Base-by-base conservation (phyloP, 2,797 vertebrate species). In the Podargus strigoides region DNA sequence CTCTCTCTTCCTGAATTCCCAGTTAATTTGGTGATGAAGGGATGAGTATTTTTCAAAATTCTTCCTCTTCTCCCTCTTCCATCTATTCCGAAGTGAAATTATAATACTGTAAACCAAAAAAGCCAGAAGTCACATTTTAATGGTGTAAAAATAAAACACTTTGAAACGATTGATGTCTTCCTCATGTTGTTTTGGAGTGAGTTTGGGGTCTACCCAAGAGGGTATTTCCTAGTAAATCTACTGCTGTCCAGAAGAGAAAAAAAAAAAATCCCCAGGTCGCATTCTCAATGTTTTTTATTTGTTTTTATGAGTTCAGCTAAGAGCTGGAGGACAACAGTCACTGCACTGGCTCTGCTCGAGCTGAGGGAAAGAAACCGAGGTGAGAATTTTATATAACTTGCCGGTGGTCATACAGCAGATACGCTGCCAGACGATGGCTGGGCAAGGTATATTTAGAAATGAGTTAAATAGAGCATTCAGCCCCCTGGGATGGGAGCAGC, bases 401-500 rank as follows among this genome's bases (percentile, higher is more conserved):
- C 87, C 89, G 0, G 7, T 87, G 85, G 95, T 87, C 92, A 89
- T 49, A 32, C 17, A 89, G 89, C 9, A 3, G 62, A 67, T 28
- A 52, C 0, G 0, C 58, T 23, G 56, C 78, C 68, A 85, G 85
- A 14, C 1, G 2, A 58, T 24, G 89, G 41, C 87, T 62, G 69
- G 56, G n/a, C 21, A 19, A 73, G 66, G 87, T 85, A 93, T 89
- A 91, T 93, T 95, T 84, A 95, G 91, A 91, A 81, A 83, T 55
- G 87, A 81, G 73, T 64, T 89, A 87, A 95, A 94, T 5, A 58
- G 92, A 95, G 79, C 62, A 0, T 93, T 91, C 87, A 73, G 69
- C 34, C 82, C 63, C 76, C 73, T 46, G 85, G 85, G 87, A 88
- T 0, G 3, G 87, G 42, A 85, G 39, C 39, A 77, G 69, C 2